A percentile compares a stretch with the other conserved stretches of the same genome.
These are phyloP conservation scores for Aeoliscus strigatus DNA, from an alignment of 2,797 vertebrate species.

Conservation along the genomic window DNA sequence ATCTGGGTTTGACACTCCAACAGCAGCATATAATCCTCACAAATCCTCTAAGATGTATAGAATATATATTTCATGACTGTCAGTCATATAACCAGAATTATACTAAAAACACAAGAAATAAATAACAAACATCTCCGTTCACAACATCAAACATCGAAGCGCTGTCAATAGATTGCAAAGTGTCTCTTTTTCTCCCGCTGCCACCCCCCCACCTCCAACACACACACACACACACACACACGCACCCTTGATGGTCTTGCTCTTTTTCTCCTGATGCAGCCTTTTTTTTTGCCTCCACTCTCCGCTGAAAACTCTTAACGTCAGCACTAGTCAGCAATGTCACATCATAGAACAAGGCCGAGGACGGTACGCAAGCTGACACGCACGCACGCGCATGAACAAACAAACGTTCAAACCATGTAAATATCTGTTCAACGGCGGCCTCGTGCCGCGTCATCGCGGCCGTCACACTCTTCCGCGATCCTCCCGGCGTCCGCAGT, in stretches of 20 bases:
- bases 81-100: too few species aligned
- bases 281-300: constrained; percentile 42
- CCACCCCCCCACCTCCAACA: constrained; percentile 13
- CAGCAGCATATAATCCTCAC: too few species aligned
- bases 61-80: too few species aligned
- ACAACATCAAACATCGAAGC: constrained; percentile 49
- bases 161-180: constrained; percentile 45
- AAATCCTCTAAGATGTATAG: too few species aligned
- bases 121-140: too few species aligned
- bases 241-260: constrained; percentile 54
- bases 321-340: constrained; percentile 77
- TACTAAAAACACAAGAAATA: too few species aligned
- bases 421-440: constrained; percentile 52
- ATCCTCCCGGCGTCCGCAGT: constrained; percentile 22
- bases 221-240: constrained; percentile 23
- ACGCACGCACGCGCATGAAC: constrained; percentile 22
- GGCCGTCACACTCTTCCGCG: constrained; percentile 12
- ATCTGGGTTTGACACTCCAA: too few species aligned
- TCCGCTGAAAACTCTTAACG: constrained; percentile 65
- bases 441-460: constrained; percentile 45
- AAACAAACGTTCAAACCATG: constrained; percentile 17
- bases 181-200: constrained; percentile 29
- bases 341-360: constrained; percentile 71
- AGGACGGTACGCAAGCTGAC: constrained; percentile 61
- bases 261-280: constrained; percentile 73